phyloP scores from a whole-genome alignment of 2,113 vertebrate species.

The Holacanthus passer region DNA sequence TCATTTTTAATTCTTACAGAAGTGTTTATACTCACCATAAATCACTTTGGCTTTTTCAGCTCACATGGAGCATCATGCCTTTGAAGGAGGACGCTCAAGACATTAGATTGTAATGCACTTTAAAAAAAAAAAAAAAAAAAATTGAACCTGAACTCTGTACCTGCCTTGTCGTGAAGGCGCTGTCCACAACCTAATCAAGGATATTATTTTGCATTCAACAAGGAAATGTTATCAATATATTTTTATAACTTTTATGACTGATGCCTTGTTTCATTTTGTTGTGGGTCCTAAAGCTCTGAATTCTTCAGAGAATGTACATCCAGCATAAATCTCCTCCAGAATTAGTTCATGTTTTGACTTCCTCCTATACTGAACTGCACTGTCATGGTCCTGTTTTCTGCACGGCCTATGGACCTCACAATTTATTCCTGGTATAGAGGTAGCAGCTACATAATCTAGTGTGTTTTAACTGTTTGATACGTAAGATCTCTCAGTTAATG shows the following conservation, averaged over 20 bases:
- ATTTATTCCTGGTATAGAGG: conserved; percentile 24
- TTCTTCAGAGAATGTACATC: conserved; percentile 38
- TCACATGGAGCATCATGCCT: conserved; percentile 96
- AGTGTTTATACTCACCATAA: conserved; percentile 14
- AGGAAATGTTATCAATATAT: conserved; percentile 72
- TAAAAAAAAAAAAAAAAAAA: no score
- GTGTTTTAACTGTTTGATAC: conserved; percentile 19
- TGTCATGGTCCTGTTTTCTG: conserved; percentile 44
- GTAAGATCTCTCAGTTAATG: conserved; percentile 20
- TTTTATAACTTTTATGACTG: conserved; percentile 77
- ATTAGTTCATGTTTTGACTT: conserved; percentile 28
- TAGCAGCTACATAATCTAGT: conserved; percentile 24
- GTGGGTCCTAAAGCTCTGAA: conserved; percentile 41
- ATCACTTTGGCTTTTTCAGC: conserved; percentile 85
- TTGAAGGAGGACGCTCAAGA: conserved; percentile 93
- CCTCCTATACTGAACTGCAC: conserved; percentile 52
- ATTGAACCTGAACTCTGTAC: conserved; percentile 62
- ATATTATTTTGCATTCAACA: conserved; percentile 67
- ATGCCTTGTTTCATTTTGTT: conserved; percentile 62
- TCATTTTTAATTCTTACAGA: not conserved
- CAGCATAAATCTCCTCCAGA: not conserved
- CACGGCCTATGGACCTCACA: conserved; percentile 25
- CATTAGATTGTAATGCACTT: conserved; percentile 82
- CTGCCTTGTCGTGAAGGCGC: conserved; percentile 50
- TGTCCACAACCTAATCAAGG: conserved; percentile 60